Base-by-base conservation (phyloP, 2,888 invertebrate species). In the Ormia ochracea region DNA sequence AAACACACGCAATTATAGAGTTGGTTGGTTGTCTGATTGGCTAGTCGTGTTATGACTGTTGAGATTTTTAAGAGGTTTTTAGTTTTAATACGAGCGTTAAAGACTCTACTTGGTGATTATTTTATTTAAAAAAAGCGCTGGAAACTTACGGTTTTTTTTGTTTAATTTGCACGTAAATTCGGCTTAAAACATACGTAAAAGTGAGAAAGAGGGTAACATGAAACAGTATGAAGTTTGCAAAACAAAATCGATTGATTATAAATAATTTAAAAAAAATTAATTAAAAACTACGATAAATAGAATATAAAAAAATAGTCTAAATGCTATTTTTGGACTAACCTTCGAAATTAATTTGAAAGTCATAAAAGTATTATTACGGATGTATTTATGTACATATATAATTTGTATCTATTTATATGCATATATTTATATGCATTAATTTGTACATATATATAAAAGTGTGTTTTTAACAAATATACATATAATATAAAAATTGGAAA, bases 71-170 rank as follows among this genome's bases (percentile, higher is more conserved):
- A 76, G 73, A 72, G 68, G 63, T 52, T 43, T 66, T 80, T 63
- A 80, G 80, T 80, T 76, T 68, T 52, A 73, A 33, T 36, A 23
- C 68, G 76, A 76, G 63, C 80, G 76, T 76, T 76, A 48, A 80
- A 63, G 72, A 61, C 56, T 43, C 41, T 17, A 76, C 56, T 76
- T 68, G 76, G 31, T 4, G n/a, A n/a, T 63, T 43, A 31, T 19
- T 21, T 23, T 43, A 28, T 52, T 31, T 38, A 65, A 17, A 19
- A 50, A 23, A 50, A 70, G 38, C 59, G 70, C 48, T 28, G 10
- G 38, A 74, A 76, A 23, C n/a, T n/a, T n/a, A n/a, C 17, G 10
- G 4, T 66, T n/a, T 43, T 61, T 33, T 31, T 38, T 36, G 9
- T 65, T 65, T 26, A 28, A 59, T 36, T 56, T 56, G 38, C 38